Conservation (phyloP, 2,797 vertebrate genomes). For the Chaetodon trifasciatus region DNA sequence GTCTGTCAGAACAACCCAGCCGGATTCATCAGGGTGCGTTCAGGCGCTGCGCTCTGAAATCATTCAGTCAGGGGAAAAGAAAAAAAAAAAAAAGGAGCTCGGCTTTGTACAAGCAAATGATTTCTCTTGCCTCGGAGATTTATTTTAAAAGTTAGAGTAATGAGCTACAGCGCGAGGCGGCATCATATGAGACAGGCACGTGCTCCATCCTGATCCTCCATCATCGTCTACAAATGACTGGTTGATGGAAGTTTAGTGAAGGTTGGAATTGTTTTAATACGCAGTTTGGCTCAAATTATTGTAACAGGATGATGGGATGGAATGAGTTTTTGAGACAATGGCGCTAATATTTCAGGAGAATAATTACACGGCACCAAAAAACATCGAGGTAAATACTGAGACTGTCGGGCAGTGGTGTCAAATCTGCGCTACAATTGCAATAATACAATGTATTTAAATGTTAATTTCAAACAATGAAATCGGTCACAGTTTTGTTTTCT, state of each 20-base stretch:
- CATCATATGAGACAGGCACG: neutral
- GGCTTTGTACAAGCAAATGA: neutral
- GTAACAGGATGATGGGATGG: neutral
- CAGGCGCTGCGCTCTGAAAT: constrained; percentile 2
- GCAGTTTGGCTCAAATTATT: neutral
- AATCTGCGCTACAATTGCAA: neutral
- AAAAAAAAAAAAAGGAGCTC: neutral
- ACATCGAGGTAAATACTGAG: neutral
- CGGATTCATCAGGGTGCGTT: constrained; percentile 28
- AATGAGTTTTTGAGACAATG: neutral
- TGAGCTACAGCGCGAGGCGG: neutral
- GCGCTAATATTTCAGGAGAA: neutral
- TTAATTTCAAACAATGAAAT: constrained; percentile 33
- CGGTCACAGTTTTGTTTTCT: neutral
- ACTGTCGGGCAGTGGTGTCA: neutral
- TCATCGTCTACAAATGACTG: neutral
- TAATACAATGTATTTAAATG: neutral
- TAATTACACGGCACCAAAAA: constrained; percentile 3
- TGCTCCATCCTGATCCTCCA: neutral
- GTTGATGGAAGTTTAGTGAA: neutral
- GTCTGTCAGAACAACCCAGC: constrained; percentile 37
- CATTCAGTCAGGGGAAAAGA: neutral
- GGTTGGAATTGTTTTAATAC: neutral
- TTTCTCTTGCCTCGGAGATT: constrained; percentile 3
- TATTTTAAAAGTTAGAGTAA: constrained; percentile 28